Percentiles rank a stretch among this genome's conserved stretches.
Conservation (phyloP, 2,113 vertebrate species). For the Pseudorhombus dupliciocellatus region DNA sequence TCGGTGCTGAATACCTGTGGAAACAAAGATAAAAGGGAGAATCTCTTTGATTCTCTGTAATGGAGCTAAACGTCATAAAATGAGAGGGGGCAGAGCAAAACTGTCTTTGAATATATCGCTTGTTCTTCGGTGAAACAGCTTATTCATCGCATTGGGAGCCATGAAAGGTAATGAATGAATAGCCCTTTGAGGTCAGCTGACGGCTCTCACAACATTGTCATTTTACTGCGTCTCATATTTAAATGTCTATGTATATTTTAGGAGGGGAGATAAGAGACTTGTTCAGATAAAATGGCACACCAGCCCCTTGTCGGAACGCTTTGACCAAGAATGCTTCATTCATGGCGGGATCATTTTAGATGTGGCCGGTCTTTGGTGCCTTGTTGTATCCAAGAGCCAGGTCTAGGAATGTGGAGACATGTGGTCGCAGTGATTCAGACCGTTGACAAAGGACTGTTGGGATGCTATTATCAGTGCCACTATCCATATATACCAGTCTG, state of each 20-base stretch:
- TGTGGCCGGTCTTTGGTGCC: conserved; percentile 60
- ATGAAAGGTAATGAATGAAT: conserved; percentile 19
- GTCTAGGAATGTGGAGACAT: conserved; percentile 77
- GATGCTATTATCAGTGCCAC: conserved; percentile 60
- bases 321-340: conserved; percentile 30
- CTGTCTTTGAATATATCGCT: conserved; percentile 10
- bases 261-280: not conserved
- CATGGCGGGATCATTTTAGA: conserved; percentile 28
- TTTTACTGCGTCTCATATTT: conserved; percentile 13
- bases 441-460: conserved; percentile 65
- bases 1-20: not conserved
- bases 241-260: conserved; percentile 17
- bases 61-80: conserved; percentile 26
- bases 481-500: conserved; percentile 43
- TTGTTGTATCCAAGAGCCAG: conserved; percentile 73
- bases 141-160: conserved; percentile 23
- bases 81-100: not conserved
- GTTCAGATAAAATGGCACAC: not conserved
- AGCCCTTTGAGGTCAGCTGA: conserved; percentile 23
- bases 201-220: conserved; percentile 7
- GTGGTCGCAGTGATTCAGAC: conserved; percentile 54
- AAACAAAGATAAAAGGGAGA: conserved; percentile 17
- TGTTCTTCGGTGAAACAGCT: conserved; percentile 29
- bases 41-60: conserved; percentile 17
- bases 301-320: conserved; percentile 4